Conservation (phyloP, 1,140 invertebrate genomes). For the Coelopa frigida region DNA sequence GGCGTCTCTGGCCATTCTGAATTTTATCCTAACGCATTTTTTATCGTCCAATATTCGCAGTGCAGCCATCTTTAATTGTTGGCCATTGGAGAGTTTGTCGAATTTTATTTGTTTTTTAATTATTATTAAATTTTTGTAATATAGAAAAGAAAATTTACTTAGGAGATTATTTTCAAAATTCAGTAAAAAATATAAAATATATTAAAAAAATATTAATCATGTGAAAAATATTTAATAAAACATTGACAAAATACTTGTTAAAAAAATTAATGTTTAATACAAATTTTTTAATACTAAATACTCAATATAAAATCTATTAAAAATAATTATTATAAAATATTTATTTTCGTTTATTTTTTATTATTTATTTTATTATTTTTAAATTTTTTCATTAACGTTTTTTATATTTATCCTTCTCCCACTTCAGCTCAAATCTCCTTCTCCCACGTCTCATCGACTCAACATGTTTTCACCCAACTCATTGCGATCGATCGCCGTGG, state of each 20-base stretch:
- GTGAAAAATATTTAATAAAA: not conserved
- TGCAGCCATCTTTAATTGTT: slow-evolving; percentile 33
- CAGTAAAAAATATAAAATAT: not conserved
- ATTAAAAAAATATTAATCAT: not conserved
- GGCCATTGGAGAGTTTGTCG: slow-evolving; percentile 14
- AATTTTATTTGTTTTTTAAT: not conserved
- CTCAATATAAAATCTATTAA: not conserved
- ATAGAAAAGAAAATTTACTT: no score
- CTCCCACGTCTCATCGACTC: slow-evolving; percentile 15
- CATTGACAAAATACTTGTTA: not conserved
- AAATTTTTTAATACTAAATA: not conserved
- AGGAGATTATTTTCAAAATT: not conserved
- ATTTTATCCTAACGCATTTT: slow-evolving; percentile 31
- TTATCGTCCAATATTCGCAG: slow-evolving; percentile 21
- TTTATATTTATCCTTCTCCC: not conserved
- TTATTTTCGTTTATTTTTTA: not conserved
- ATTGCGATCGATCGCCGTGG: slow-evolving; percentile 7
- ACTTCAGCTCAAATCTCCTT: slow-evolving; percentile 21
- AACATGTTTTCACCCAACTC: slow-evolving; percentile 20
- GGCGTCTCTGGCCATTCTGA: slow-evolving; percentile 22
- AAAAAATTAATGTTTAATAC: not conserved
- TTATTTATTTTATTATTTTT: not conserved
- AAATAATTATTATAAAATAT: not conserved
- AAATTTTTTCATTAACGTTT: not conserved
- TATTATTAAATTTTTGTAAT: not conserved